phyloP scores from a whole-genome alignment of 64 coral and sea anemone genomes.

The Catalaphyllia jardinei region DNA sequence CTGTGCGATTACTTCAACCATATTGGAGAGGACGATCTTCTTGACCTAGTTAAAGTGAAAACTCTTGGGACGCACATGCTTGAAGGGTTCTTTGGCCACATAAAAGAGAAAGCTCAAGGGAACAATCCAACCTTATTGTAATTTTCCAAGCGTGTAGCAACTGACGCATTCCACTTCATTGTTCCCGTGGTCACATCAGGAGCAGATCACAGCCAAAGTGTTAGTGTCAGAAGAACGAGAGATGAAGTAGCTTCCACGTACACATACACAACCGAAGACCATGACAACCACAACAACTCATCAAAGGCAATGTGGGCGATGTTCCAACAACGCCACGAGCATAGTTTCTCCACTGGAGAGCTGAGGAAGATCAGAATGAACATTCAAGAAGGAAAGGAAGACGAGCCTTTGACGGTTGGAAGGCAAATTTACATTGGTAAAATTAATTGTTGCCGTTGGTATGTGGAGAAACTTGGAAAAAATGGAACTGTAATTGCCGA shows the following conservation, averaged over 20 bases:
- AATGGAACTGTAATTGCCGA: not conserved
- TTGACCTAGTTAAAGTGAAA: too few species aligned
- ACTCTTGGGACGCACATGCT: too few species aligned
- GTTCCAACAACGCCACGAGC: conserved; percentile 56
- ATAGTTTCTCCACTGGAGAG: conserved; percentile 44
- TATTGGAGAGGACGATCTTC: too few species aligned
- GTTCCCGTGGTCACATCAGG: too few species aligned
- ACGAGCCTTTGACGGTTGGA: conserved; percentile 41
- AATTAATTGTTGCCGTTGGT: not conserved
- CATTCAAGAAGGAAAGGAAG: conserved; percentile 12
- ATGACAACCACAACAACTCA: conserved; percentile 35
- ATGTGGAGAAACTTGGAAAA: not conserved
- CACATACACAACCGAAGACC: conserved; percentile 49
- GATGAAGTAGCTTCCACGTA: conserved; percentile 47
- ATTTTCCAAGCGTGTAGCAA: too few species aligned
- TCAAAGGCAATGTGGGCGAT: conserved; percentile 57
- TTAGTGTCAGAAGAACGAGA: conserved; percentile 33
- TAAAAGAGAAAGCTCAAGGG: too few species aligned
- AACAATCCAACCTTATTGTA: too few species aligned
- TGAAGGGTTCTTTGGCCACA: too few species aligned
- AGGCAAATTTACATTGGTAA: conserved; percentile 47
- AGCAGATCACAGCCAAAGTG: too few species aligned
- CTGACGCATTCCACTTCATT: too few species aligned
- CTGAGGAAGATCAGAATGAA: conserved; percentile 46
- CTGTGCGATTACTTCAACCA: too few species aligned